phyloP scores from a whole-genome alignment of 2,113 vertebrate species.

The Corynorhinus townsendii region DNA sequence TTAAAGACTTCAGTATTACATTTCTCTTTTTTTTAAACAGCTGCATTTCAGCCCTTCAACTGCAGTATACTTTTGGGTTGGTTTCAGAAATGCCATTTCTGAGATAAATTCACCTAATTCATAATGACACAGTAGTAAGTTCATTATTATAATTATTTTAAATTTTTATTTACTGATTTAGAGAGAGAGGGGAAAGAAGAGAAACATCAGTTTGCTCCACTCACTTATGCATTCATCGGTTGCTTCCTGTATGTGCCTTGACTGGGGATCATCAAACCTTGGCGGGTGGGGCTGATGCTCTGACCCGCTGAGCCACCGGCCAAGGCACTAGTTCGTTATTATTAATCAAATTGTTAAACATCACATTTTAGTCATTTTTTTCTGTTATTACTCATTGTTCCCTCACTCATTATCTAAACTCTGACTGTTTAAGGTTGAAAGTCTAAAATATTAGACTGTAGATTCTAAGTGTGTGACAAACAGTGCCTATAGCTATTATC shows the following conservation, averaged over 20 bases:
- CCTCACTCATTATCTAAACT: background rate
- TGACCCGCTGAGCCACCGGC: background rate
- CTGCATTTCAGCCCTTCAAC: background rate
- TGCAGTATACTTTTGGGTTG: background rate
- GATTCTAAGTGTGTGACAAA: background rate
- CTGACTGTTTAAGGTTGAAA: background rate
- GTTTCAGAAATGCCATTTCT: background rate
- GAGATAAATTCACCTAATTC: background rate
- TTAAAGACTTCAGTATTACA: background rate
- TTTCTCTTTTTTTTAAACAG: background rate
- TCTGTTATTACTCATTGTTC: background rate
- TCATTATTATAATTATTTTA: background rate
- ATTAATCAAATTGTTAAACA: background rate
- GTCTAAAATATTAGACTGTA: background rate
- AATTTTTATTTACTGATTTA: background rate
- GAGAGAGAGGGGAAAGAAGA: background rate
- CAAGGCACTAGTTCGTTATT: background rate
- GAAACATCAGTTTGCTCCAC: background rate
- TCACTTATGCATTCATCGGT: background rate
- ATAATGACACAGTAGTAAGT: background rate
- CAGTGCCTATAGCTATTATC: accelerated
- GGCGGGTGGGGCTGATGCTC: background rate
- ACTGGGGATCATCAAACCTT: background rate
- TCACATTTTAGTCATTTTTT: background rate
- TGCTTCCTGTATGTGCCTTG: background rate